Evolutionary conservation across 1,140 invertebrate genomes (phyloP), one percentile per base, ranked within the genome.

Genomic region (Heterodera schachtii): DNA sequence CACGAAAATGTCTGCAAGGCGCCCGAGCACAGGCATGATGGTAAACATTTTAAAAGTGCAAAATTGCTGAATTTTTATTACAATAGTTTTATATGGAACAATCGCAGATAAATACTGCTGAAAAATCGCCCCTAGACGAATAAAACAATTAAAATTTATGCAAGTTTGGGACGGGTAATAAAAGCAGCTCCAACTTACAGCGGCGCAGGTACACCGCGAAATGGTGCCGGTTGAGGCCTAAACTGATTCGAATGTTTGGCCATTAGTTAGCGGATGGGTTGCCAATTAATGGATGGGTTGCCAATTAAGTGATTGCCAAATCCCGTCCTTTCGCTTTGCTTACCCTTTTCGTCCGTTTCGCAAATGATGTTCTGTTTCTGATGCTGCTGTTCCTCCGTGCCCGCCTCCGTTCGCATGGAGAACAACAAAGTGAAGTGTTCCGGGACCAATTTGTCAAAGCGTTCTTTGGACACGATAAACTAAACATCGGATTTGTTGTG

Each of bases 181-280:
- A 91, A 75, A 99, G 91, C 67, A 99, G 92, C 84, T 98, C 97
- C 82, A 99, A 91, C 16, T 96, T 94, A 90, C 97, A 98, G 91
- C 98, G 98, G 78, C 97, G 93, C 1, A 99, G 93, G 91, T 98
- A 98, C 82, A 98, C 91, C 7, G 96, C 94, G 91, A 97, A 98
- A 91, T 99, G 97, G 91, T 98, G 97, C 64, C 97, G 93, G 91
- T 98, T 98, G 95, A 97, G 86, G 60, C 84, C 87, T 88, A 73
- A 52, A 16, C 69, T 71, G 31, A 31, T 31, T 31, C 31, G 31
- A 31, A 31, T 31, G 31, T 31, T 31, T 31, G 31, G 31, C 31
- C 16, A 31, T 31, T 31, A 31, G 31, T 31, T 31, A 31, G 31
- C 31, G 31, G 31, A 31, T 31, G 31, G 31, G 31, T 31, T 31